Evolutionary conservation across 1,140 invertebrate species (phyloP).

Genomic region (Nephila pilipes): DNA sequence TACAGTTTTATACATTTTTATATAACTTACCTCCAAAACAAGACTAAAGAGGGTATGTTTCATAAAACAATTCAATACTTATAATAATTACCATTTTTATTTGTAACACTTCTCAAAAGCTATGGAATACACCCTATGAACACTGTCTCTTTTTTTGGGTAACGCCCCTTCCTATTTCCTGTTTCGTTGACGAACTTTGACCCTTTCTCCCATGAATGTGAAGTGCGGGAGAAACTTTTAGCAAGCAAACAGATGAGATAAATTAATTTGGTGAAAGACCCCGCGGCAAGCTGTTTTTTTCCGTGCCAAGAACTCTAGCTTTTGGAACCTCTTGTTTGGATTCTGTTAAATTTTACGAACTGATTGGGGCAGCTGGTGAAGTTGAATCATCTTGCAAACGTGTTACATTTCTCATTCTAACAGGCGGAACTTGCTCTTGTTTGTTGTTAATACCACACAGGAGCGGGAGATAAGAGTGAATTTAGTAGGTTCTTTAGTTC

Average conservation of each 20-base stretch:
- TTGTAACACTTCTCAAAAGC: not conserved
- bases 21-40: too few relatives aligned
- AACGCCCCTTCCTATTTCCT: not conserved
- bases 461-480: too few relatives aligned
- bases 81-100: not conserved
- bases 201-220: not conserved
- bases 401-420: too few relatives aligned
- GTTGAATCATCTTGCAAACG: too few relatives aligned
- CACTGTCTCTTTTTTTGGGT: too few relatives aligned
- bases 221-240: not conserved
- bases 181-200: conserved; percentile 23
- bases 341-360: not conserved
- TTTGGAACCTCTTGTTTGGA: not conserved
- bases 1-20: too few relatives aligned
- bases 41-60: not conserved
- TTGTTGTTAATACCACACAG: too few relatives aligned
- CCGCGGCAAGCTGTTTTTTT: not conserved
- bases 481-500: too few relatives aligned
- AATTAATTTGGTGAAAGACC: conserved; percentile 31
- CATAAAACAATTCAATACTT: not conserved
- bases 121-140: not conserved
- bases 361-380: not conserved
- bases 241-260: not conserved
- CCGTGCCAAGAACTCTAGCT: not conserved
- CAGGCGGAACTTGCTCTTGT: too few relatives aligned